phyloP scores from a whole-genome alignment of 1,140 invertebrate genomes.

The Tetraneura akinire region DNA sequence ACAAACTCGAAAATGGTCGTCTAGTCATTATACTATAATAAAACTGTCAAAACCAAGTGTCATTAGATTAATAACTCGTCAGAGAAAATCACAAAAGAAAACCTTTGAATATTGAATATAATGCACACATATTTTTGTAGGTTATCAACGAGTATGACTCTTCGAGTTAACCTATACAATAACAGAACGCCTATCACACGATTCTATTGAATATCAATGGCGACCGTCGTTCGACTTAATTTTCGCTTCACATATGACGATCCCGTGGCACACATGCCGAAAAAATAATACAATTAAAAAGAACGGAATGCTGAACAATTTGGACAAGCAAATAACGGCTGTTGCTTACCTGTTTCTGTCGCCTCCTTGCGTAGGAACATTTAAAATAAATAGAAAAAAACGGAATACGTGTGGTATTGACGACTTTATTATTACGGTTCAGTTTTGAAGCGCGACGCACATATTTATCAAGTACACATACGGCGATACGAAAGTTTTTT shows the following conservation, averaged over 20 bases:
- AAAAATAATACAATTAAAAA: background rate
- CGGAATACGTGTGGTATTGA: background rate
- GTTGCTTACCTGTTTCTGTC: constrained; percentile 43
- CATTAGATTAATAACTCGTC: too few species aligned
- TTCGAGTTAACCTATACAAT: constrained; percentile 41
- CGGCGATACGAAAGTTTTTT: background rate
- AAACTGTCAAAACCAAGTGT: background rate
- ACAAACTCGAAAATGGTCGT: background rate
- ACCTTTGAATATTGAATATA: background rate
- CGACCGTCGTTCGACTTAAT: constrained; percentile 12
- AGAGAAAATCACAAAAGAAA: background rate
- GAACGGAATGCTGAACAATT: background rate
- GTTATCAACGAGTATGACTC: constrained; percentile 44
- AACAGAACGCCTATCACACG: constrained; percentile 40
- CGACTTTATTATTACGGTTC: background rate
- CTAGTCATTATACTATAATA: background rate
- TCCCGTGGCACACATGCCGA: background rate
- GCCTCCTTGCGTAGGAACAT: constrained; percentile 44
- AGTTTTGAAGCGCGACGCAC: constrained; percentile 6
- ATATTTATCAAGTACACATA: background rate
- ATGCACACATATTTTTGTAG: constrained; percentile 41
- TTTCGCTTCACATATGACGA: background rate
- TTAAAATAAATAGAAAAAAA: constrained; percentile 32
- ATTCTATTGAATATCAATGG: constrained; percentile 37
- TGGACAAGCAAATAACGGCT: too few species aligned